Conservation (phyloP, 1,140 invertebrate genomes). For the Euglossa dilemma region DNA sequence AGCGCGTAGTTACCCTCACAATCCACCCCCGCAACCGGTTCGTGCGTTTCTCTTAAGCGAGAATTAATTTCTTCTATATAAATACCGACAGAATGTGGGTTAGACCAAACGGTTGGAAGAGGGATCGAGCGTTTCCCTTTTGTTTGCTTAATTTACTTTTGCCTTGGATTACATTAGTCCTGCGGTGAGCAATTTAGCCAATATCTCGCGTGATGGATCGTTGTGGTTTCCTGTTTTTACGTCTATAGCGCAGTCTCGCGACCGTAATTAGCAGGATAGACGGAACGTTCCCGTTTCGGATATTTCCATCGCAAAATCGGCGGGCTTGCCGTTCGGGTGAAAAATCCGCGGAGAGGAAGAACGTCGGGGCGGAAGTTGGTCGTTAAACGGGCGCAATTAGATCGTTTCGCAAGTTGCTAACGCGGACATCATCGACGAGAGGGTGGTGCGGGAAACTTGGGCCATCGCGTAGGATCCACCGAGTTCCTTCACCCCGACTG, state of each 20-base stretch:
- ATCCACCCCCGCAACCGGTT: neutral
- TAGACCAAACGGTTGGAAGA: neutral
- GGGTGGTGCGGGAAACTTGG: conserved; percentile 52
- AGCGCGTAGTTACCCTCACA: neutral
- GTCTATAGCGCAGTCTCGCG: no score
- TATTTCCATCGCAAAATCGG: neutral
- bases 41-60: neutral
- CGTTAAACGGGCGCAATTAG: conserved; percentile 16
- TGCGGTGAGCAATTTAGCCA: neutral
- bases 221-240: no score
- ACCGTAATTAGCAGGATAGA: no score
- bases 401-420: conserved; percentile 13
- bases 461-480: conserved; percentile 63
- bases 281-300: neutral
- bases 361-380: neutral
- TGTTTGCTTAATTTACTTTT: neutral
- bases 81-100: neutral
- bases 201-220: neutral
- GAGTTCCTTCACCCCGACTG: conserved; percentile 79
- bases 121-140: neutral
- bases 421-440: conserved; percentile 41
- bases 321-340: no score
- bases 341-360: neutral
- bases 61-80: conserved; percentile 12
- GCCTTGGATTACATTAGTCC: neutral